Percentiles rank a stretch among this genome's conserved stretches.
Conservation (phyloP, 2,888 invertebrate species). For the Thelaira solivaga region DNA sequence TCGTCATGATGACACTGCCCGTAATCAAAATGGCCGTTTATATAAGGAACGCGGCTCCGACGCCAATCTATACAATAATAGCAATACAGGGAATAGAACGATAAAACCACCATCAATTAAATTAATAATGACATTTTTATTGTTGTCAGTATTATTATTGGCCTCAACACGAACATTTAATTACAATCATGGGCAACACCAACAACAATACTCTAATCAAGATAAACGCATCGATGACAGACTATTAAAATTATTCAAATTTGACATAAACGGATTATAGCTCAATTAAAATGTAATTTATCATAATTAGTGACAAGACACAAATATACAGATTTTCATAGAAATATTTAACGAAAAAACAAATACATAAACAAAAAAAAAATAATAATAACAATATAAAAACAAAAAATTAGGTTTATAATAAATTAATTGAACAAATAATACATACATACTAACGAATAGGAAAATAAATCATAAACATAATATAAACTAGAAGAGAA, state of each 20-base stretch:
- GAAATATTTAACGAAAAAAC: background rate
- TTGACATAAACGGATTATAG: slow-evolving; percentile 60
- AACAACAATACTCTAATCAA: slow-evolving; percentile 32
- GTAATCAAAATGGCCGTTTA: slow-evolving; percentile 76
- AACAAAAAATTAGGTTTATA: slow-evolving; percentile 23
- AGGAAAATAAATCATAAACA: background rate
- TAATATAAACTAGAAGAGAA: slow-evolving; percentile 5
- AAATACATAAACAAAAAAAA: background rate
- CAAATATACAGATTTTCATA: background rate
- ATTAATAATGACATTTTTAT: slow-evolving; percentile 67
- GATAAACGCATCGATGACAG: slow-evolving; percentile 50
- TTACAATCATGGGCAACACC: slow-evolving; percentile 32
- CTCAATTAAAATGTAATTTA: slow-evolving; percentile 62
- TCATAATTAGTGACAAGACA: slow-evolving; percentile 47
- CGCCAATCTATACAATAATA: slow-evolving; percentile 66
- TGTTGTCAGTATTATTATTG: slow-evolving; percentile 65
- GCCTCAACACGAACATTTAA: slow-evolving; percentile 59
- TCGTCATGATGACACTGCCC: slow-evolving; percentile 75
- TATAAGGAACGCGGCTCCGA: slow-evolving; percentile 74
- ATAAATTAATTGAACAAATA: slow-evolving; percentile 34
- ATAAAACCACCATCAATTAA: slow-evolving; percentile 62
- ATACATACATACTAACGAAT: too few species aligned
- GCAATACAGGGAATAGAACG: slow-evolving; percentile 44
- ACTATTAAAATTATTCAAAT: slow-evolving; percentile 44
- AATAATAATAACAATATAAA: slow-evolving; percentile 9